Evolutionary conservation across 2,797 vertebrate species (phyloP).

Genomic region (Gambusia yucatana): DNA sequence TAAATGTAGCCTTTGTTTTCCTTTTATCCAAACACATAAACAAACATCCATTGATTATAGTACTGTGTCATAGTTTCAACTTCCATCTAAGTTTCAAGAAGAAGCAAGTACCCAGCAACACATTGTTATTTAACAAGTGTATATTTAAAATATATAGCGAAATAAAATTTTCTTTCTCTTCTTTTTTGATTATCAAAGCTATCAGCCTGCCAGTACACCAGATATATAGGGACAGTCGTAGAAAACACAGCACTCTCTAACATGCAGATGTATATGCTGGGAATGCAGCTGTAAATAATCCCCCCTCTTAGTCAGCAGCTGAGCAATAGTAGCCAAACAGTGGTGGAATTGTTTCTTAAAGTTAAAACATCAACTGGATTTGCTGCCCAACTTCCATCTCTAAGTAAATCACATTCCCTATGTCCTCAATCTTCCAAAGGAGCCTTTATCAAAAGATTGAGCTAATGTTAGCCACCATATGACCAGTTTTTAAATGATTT

Average conservation of each 20-base stretch:
- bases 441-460: not conserved
- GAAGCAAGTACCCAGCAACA: not conserved
- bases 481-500: not conserved
- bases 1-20: not conserved
- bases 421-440: not conserved
- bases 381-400: not conserved
- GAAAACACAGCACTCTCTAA: not conserved
- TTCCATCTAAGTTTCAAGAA: not conserved
- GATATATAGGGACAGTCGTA: not conserved
- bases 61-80: not conserved
- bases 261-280: not conserved
- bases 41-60: not conserved
- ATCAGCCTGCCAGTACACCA: not conserved
- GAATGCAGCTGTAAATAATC: not conserved
- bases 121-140: not conserved
- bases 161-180: not conserved
- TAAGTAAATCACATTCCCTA: not conserved
- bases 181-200: not conserved
- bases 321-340: not conserved
- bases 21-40: not conserved
- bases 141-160: not conserved
- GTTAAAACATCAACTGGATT: not conserved
- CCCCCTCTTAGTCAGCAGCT: not conserved
- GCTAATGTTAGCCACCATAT: not conserved
- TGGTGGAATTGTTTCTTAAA: not conserved